Conservation (phyloP, 23 tunicate species). For the Aplidium turbinatum region DNA sequence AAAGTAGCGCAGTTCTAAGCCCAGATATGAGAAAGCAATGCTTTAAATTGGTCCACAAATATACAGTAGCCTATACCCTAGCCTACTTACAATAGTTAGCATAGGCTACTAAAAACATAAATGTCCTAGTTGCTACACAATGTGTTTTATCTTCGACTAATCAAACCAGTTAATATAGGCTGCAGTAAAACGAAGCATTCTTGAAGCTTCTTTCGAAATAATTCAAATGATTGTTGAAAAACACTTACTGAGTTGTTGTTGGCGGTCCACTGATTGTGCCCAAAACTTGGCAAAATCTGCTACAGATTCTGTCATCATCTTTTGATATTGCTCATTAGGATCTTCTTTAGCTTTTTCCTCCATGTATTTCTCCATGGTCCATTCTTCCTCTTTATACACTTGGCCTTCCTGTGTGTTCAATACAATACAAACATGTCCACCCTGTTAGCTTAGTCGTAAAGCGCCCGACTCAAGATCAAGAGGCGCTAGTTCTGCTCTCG, state of each 20-base stretch:
- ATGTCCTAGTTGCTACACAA: not conserved
- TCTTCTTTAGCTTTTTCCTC: slow-evolving; percentile 25
- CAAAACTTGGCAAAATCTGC: slow-evolving; percentile 70
- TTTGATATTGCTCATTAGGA: not conserved
- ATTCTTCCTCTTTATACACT: slow-evolving; percentile 13
- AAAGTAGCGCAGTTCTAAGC: too few relatives aligned
- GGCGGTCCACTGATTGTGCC: slow-evolving; percentile 39
- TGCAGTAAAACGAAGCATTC: too few relatives aligned
- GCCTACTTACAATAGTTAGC: not conserved
- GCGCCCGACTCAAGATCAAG: too few relatives aligned
- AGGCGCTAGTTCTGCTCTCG: too few relatives aligned
- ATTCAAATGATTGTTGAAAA: not conserved
- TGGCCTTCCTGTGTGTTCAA: slow-evolving; percentile 22
- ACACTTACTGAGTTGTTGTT: slow-evolving; percentile 35
- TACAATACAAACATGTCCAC: too few relatives aligned
- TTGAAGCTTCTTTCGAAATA: not conserved
- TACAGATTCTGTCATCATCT: slow-evolving; percentile 36
- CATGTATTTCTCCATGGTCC: not conserved
- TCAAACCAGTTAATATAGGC: too few relatives aligned
- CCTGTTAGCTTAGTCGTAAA: too few relatives aligned
- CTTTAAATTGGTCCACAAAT: too few relatives aligned
- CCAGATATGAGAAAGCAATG: too few relatives aligned
- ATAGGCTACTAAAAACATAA: not conserved
- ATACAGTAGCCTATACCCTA: not conserved
- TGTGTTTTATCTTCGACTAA: too few relatives aligned